Evolutionary conservation across 2,797 vertebrate genomes (phyloP), one percentile per base, ranked within the genome.

Genomic region (Uromys caudimaculatus): DNA sequence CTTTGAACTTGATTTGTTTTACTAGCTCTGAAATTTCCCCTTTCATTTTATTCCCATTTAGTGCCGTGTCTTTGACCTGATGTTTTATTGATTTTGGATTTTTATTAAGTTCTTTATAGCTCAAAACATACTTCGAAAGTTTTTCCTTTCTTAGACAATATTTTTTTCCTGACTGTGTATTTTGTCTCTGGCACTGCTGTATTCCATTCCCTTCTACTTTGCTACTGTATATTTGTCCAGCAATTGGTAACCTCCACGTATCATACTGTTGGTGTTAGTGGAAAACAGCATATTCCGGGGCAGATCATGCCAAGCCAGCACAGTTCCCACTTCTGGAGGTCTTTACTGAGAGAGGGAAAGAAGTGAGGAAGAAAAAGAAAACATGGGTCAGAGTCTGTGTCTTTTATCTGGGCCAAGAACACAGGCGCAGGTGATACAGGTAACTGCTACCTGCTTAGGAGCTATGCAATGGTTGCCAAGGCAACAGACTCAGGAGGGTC

Each of bases 1-100:
- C 77, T 95, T 96, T 96, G 69, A 97, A 92, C 92, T 82, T 96
- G 88, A 97, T 95, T 95, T 96, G 83, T 97, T 95, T 96, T 96
- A 97, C 76, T 90, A 95, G 90, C 67, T 50, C 88, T 94, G 88
- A 94, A 97, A 95, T 97, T 95, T 96, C 69, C 90, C 27, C 58
- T 95, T 95, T 90, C 89, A 95, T 96, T 97, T 97, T 96, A 96
- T 93, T 95, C 58, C 87, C 54, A 13, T 95, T 95, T 97, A 95
- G 58, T 82, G 47, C 47, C 77, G 84, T 92, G 92, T 94, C 92
- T 96, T 76, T 92, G 93, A 93, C 77, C 67, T 92, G 60, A 81
- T 95, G 58, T 95, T 94, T 93, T 96, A 97, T 76, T 95, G 95
- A 96, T 96, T 97, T 94, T 90, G 41, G 88, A 81, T 95, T 97